Percentiles rank a stretch among this genome's conserved stretches.
Evolutionary conservation across 64 coral and sea anemone genomes (phyloP).

Genomic region (Exaiptasia diaphana): DNA sequence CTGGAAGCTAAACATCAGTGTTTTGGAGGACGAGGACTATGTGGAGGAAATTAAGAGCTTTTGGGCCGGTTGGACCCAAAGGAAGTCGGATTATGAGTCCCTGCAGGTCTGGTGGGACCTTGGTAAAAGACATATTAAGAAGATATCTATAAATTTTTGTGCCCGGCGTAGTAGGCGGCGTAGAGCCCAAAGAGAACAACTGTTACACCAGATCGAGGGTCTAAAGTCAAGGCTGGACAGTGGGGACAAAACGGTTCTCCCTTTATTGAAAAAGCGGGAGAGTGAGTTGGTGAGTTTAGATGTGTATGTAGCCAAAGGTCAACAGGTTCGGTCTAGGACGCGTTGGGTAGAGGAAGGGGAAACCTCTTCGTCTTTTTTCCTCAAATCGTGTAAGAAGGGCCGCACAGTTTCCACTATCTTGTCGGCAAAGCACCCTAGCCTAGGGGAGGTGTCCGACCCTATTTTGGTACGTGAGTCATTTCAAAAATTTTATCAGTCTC

Average conservation of each 20-base stretch:
- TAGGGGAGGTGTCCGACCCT: no score
- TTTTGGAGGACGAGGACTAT: not conserved
- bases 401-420: no score
- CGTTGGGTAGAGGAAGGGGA: no score
- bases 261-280: no score
- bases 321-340: no score
- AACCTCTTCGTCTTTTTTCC: no score
- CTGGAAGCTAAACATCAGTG: conserved; percentile 11
- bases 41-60: not conserved
- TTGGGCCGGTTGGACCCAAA: not conserved
- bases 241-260: not conserved
- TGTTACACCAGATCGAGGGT: not conserved
- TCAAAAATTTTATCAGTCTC: not conserved
- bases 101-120: conserved; percentile 21
- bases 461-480: no score
- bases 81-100: not conserved
- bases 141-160: not conserved
- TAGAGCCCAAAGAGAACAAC: not conserved
- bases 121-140: conserved; percentile 8
- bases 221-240: not conserved
- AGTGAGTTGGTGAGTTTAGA: no score
- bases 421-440: no score
- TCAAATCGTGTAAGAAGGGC: no score
- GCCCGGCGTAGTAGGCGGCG: not conserved
- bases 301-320: no score